These are phyloP conservation scores for Pachyuromys duprasi DNA, from an alignment of 2,797 vertebrate species.

Conservation along the genomic window DNA sequence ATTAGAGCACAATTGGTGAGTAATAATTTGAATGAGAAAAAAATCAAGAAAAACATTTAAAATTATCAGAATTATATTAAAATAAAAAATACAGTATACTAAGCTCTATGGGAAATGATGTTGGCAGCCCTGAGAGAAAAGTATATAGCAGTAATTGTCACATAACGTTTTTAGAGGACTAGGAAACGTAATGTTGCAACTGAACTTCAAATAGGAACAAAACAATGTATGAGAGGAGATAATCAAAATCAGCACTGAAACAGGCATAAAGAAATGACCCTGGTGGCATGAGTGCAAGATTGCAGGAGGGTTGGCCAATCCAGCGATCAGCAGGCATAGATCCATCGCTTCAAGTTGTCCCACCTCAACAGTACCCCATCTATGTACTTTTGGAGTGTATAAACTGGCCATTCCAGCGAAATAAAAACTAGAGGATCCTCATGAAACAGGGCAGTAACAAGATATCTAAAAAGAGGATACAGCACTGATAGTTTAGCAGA, in stretches of 20 bases:
- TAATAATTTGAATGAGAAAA: not conserved
- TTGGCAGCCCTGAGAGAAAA: not conserved
- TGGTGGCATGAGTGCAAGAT: not conserved
- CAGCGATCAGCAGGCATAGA: not conserved
- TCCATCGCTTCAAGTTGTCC: not conserved
- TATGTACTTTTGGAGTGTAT: not conserved
- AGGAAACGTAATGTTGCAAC: not conserved
- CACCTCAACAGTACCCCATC: not conserved
- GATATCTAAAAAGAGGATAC: not conserved
- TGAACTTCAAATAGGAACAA: not conserved
- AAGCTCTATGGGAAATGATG: not conserved
- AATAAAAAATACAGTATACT: not conserved
- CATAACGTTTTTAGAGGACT: not conserved
- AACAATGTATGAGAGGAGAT: not conserved
- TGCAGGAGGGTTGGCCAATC: not conserved
- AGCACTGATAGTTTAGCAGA: not conserved
- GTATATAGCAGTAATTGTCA: not conserved
- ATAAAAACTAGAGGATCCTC: not conserved
- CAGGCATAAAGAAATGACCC: not conserved
- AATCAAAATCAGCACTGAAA: not conserved
- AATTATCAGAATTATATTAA: not conserved
- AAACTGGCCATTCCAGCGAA: not conserved
- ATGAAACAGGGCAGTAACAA: not conserved
- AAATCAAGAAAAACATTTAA: not conserved
- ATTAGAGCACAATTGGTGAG: not conserved